Base-by-base conservation (phyloP, 2,888 invertebrate genomes). In the Blomia tropicalis region DNA sequence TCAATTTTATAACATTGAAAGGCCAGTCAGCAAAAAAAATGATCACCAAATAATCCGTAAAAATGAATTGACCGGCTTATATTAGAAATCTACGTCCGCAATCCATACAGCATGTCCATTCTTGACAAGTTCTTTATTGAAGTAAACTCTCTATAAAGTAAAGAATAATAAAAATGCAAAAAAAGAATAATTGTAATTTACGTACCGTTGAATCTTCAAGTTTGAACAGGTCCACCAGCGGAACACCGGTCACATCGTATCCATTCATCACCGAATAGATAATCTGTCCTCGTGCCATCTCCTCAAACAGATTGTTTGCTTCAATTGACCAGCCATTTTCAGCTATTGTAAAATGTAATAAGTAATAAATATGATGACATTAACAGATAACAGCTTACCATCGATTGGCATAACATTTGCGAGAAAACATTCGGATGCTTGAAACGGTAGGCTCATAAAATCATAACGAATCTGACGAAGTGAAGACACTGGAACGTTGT, bases 371-470 rank as follows among this genome's bases (percentile, higher is more conserved):
- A n/a, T n/a, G 19, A 31, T 23, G 22, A 59, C 2, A 19, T 30
- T 43, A 1, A 23, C 29, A n/a, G 25, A 23, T 11, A 31, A 59
- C 22, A 51, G 51, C 73, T 74, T 75, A 83, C 88, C 83, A 72
- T 81, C 80, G 63, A 81, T 77, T 63, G 91, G 87, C 74, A 81
- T 81, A 69, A 93, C 80, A 75, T 89, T 84, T n/a, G 89, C 89
- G 71, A 98, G 78, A 73, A 84, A 81, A 73, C 93, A 90, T 78
- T 98, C 96, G 58, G 88, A 85, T 63, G 95, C 90, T 81, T 96
- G 95, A 81, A 96, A 96, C 60, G 96, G 96, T 74, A 95, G 79
- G 64, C 83, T 79, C 80, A 93, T 84, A 74, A 91, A 93, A 76
- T 96, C 66, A 64, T 60, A 74, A 74, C 76, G 81, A 69, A 98